phyloP scores from a whole-genome alignment of 2,797 vertebrate species.

The Centropyge bicolor region DNA sequence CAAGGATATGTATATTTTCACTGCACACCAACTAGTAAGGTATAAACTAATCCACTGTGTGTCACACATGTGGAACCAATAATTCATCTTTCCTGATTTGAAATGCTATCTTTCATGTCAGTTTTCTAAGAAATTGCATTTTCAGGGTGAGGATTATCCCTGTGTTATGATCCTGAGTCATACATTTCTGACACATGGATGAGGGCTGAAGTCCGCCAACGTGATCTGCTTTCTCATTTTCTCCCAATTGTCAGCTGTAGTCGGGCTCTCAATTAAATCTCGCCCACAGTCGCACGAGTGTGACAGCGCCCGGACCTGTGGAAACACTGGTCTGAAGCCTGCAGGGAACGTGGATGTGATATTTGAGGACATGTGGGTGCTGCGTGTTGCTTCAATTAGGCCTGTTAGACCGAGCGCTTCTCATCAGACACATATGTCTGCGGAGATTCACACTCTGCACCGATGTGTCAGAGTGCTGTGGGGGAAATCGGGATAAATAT shows the following conservation, averaged over 20 bases:
- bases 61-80: neutral
- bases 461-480: constrained; percentile 49
- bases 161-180: constrained; percentile 21
- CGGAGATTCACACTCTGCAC: constrained; percentile 59
- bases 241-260: neutral
- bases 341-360: constrained; percentile 46
- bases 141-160: constrained; percentile 12
- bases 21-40: neutral
- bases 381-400: constrained; percentile 39
- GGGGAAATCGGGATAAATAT: constrained; percentile 57
- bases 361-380: constrained; percentile 39
- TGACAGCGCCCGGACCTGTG: constrained; percentile 40
- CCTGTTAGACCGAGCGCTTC: constrained; percentile 58
- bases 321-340: constrained; percentile 39
- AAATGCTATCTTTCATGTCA: too few relatives aligned
- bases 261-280: constrained; percentile 47
- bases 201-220: constrained; percentile 23
- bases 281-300: constrained; percentile 13
- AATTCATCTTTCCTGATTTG: too few relatives aligned
- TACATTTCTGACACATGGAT: constrained; percentile 14
- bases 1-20: too few relatives aligned
- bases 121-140: neutral
- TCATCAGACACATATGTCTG: constrained; percentile 68
- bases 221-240: neutral
- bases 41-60: neutral